Evolutionary conservation across 2,797 vertebrate species (phyloP), one percentile per base, ranked within the genome.

Genomic region (Sebastes kiyomatsui): DNA sequence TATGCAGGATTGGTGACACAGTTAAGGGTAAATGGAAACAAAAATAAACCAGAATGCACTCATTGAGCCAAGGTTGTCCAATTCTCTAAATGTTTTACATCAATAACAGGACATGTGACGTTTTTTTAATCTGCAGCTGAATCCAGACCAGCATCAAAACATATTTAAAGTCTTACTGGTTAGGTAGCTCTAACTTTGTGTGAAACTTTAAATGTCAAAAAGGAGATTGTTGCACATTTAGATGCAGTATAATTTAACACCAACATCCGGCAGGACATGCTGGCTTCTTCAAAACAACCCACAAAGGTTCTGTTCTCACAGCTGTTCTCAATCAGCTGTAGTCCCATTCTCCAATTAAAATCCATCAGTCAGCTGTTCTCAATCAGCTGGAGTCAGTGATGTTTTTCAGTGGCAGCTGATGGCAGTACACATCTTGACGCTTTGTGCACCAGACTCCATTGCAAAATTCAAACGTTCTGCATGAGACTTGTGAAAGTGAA

Each of bases 251-350:
- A 12, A 59, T 75, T 59, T 27, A 33, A 66, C 12, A 0, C 4
- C 25, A 55, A 23, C 32, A 25, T 27, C 56, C 13, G 28, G 25
- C 22, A 59, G 59, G 28, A 35, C 20, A n/a, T n/a, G 64, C 5
- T 55, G 25, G 22, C 33, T 25, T 33, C 32, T 56, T 52, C 7
- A 27, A 38, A 69, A 52, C 35, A 69, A 33, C 42, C 55, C 42
- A 7, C 56, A 30, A 27, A 54, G 8, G 52, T 71, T 75, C 32
- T 67, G 76, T 28, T 61, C 32, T 25, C 20, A 42, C 75, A 74
- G 75, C 52, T 78, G 75, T 64, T 69, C 16, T 64, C 52, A 65
- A 73, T 82, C 59, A 59, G 30, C 70, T 64, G 20, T 5, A 23
- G 49, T 18, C 56, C 18, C 49, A 22, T 33, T 46, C 32, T 56